Percentiles rank a stretch among this genome's conserved stretches.
Conservation (phyloP, 2,888 invertebrate genomes). For the Pegoplata infirma region DNA sequence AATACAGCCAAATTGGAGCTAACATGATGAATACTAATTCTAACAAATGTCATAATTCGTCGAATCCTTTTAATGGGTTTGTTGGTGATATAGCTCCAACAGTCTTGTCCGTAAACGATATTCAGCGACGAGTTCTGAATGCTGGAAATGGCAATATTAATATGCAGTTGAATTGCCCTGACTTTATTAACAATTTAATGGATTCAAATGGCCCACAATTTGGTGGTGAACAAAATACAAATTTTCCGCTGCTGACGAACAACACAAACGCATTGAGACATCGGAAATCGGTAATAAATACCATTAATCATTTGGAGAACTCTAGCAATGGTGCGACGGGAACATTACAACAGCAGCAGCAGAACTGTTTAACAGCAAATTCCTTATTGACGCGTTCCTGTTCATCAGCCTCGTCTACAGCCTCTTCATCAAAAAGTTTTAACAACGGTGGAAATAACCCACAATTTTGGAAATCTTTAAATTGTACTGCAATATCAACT, state of each 20-base stretch:
- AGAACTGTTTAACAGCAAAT: conserved; percentile 27
- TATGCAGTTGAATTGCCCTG: conserved; percentile 42
- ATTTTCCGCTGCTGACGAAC: conserved; percentile 35
- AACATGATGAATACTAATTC: conserved; percentile 13
- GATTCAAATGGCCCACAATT: conserved; percentile 36
- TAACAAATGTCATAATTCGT: conserved; percentile 30
- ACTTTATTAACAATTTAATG: conserved; percentile 50
- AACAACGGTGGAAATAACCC: conserved; percentile 21
- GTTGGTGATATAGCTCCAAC: conserved; percentile 25
- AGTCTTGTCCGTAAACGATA: conserved; percentile 25
- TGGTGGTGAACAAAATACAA: conserved; percentile 36
- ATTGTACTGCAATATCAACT: conserved; percentile 78
- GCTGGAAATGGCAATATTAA: conserved; percentile 18
- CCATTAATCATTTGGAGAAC: conserved; percentile 38
- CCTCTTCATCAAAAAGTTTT: conserved; percentile 71
- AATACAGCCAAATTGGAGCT: conserved; percentile 56
- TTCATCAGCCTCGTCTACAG: conserved; percentile 83
- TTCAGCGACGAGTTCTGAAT: conserved; percentile 34
- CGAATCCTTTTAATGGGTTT: conserved; percentile 35
- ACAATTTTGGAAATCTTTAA: conserved; percentile 40
- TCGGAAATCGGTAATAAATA: conserved; percentile 51
- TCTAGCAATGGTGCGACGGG: conserved; percentile 7
- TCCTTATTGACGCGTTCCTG: conserved; percentile 79
- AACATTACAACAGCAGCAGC: conserved; percentile 35
- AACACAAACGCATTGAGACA: conserved; percentile 19